Evolutionary conservation across 2,797 vertebrate genomes (phyloP), one percentile per base, ranked within the genome.

Genomic region (Podarcis lilfordi): DNA sequence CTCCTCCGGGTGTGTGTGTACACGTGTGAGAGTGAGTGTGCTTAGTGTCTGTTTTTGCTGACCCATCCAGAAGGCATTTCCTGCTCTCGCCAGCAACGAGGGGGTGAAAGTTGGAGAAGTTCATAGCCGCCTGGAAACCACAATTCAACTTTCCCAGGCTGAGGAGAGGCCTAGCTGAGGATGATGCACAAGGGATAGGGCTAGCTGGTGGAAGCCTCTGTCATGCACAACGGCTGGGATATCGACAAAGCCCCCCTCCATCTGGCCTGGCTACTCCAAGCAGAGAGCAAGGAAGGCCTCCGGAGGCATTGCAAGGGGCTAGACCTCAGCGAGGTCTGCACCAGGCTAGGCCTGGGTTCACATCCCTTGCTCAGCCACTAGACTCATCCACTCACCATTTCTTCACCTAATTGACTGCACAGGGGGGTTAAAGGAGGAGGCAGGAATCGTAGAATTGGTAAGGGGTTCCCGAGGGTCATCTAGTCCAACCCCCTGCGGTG

Each of bases 1-100:
- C 68, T 74, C 78, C 77, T 64, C 37, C 61, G 0, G 71, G 43
- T 78, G 59, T 50, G 4, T 64, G 74, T 64, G 74, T 74, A 64
- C 45, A 17, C 71, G 2, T 11, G 76, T 80, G 50, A 32, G 81
- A 35, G 25, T 35, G 3, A 8, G 66, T 75, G 35, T 43, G 74
- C 69, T 50, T 10, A 37, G 74, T 45, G 66, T 50, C 85, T 64
- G 80, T 45, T 89, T 80, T 15, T 11, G 88, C 86, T 90, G 89
- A 90, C 43, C 89, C 61, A 88, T 77, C 78, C 61, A 0, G 71
- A 75, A 90, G 86, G 86, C 89, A 90, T 90, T 90, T 90, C 86
- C 89, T 90, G 82, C 89, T 59, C 55, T 40, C 85, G 71, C 68
- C 68, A 84, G 89, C 37, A 55, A 64, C 3, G 82, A 84, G 85